Base-by-base conservation (phyloP, 1,140 invertebrate species). In the Mizuhopecten yessoensis region DNA sequence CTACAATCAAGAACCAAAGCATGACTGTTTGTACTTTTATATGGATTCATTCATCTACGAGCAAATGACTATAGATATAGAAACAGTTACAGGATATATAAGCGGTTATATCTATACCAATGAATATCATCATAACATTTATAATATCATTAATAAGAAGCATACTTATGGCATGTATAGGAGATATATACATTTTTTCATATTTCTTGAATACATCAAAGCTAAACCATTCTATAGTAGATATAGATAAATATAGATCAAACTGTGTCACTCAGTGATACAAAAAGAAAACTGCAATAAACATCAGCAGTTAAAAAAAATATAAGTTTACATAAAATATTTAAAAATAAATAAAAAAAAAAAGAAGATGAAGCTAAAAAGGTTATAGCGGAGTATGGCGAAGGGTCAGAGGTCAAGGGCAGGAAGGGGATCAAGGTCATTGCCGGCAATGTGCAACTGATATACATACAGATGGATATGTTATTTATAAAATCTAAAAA, bases 141-240 rank as follows among this genome's bases (percentile, higher is more conserved):
- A 39, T 7, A 13, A 5, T 7, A 39, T 39, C 13, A 13, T 39
- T 39, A 7, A 39, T 39, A 7, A 39, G 36, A 9, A 75, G 23
- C 23, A 75, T n/a, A n/a, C n/a, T n/a, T n/a, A n/a, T n/a, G n/a
- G n/a, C 17, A 75, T 29, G 9, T 29, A n/a, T 9, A 45, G 9
- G 42, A 20, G 1, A 45, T 1, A 75, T 29, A n/a, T 75, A 39
- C 36, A 39, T 39, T 39, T 39, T 39, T 39, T 39, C 36, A 7
- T 75, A 29, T 29, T 3, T 75, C 29, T 29, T 75, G 5, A 75
- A 75, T 75, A 75, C 23, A 75, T 29, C 1, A n/a, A 75, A 75
- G n/a, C 57, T 75, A 75, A 75, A n/a, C 57, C 57, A 75, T 75
- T 75, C 57, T 75, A 29, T 75, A 29, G n/a, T 75, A 75, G 9